These are phyloP conservation scores for Yasuhikotakia modesta DNA, from an alignment of 2,797 vertebrate species.

Conservation along the genomic window DNA sequence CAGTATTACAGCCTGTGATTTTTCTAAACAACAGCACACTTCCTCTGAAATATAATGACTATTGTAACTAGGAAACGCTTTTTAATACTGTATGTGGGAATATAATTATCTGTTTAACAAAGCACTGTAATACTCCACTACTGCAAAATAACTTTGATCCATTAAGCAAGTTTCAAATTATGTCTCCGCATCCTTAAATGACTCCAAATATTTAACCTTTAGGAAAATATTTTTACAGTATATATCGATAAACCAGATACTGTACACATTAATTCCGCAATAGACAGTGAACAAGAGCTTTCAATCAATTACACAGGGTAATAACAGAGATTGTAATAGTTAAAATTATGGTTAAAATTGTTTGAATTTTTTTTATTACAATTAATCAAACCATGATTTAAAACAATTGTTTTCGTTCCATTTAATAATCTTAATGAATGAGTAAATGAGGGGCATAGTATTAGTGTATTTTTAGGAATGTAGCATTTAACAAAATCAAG, in stretches of 20 bases:
- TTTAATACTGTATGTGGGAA: conserved; percentile 37
- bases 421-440: too few relatives aligned
- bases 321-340: not conserved
- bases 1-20: not conserved
- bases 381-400: not conserved
- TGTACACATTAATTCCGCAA: not conserved
- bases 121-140: conserved; percentile 4
- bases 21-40: not conserved
- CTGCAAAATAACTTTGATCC: not conserved
- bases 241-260: not conserved
- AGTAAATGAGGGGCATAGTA: too few relatives aligned
- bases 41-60: not conserved
- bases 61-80: not conserved
- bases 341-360: not conserved
- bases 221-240: too few relatives aligned
- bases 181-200: conserved; percentile 18
- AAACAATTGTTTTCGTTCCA: not conserved
- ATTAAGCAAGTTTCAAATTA: not conserved
- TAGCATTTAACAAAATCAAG: not conserved
- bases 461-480: not conserved
- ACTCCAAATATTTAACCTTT: not conserved
- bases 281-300: not conserved
- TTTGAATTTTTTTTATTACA: too few relatives aligned
- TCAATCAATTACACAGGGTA: conserved; percentile 2
- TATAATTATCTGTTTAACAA: not conserved